A percentile compares a stretch with the other conserved stretches of the same genome.
phyloP scores from a whole-genome alignment of 1,140 invertebrate genomes.

The Temnothorax curvispinosus region DNA sequence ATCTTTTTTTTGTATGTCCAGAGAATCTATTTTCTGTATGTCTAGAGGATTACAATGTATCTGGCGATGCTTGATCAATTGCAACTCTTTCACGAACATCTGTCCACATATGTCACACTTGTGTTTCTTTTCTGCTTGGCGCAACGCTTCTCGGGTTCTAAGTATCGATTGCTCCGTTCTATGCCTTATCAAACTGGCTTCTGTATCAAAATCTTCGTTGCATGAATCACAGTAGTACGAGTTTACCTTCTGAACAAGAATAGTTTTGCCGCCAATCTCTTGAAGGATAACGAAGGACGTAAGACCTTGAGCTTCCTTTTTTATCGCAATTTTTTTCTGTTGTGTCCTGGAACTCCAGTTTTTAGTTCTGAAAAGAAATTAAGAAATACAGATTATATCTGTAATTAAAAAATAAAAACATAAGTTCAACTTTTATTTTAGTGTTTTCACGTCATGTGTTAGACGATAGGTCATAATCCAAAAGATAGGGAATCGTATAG shows the following conservation, averaged over 20 bases:
- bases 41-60: background rate
- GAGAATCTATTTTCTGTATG: background rate
- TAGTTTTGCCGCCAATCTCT: background rate
- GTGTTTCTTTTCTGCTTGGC: slow-evolving; percentile 73
- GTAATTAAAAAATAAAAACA: background rate
- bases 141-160: slow-evolving; percentile 64
- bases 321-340: background rate
- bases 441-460: background rate
- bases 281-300: slow-evolving; percentile 30
- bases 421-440: slow-evolving; percentile 8
- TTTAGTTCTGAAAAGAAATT: slow-evolving; percentile 46
- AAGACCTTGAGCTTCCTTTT: background rate
- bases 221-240: slow-evolving; percentile 74
- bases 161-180: slow-evolving; percentile 74
- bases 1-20: background rate
- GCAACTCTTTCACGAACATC: slow-evolving; percentile 86
- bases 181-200: slow-evolving; percentile 66
- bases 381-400: slow-evolving; percentile 14
- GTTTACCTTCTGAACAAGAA: slow-evolving; percentile 8
- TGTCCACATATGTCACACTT: slow-evolving; percentile 87
- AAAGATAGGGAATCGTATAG: background rate
- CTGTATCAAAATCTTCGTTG: slow-evolving; percentile 67
- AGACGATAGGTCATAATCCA: background rate
- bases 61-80: slow-evolving; percentile 87
- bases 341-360: background rate